These are phyloP conservation scores for Ciconia boyciana DNA, from an alignment of 2,113 vertebrate species.

Conservation along the genomic window DNA sequence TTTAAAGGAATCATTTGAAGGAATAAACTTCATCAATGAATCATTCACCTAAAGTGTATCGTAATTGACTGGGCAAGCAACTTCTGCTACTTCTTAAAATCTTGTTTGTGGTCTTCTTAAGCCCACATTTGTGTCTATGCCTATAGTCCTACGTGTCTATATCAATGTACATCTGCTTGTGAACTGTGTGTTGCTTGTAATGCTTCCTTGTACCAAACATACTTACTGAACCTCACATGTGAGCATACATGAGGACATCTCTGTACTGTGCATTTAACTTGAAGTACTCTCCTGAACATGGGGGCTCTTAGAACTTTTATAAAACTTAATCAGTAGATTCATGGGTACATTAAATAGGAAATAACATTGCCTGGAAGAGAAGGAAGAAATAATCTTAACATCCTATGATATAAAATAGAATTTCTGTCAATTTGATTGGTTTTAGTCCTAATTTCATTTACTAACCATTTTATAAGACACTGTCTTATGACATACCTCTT, in stretches of 20 bases:
- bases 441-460: slow-evolving; percentile 44
- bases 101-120: not conserved
- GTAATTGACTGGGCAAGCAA: not conserved
- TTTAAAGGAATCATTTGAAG: not conserved
- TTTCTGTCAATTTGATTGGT: slow-evolving; percentile 50
- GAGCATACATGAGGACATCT: fast-evolving
- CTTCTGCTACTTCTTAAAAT: not conserved
- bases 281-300: not conserved
- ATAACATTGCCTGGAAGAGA: slow-evolving; percentile 22
- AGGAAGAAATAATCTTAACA: slow-evolving; percentile 38
- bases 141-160: fast-evolving
- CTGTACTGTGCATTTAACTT: not conserved
- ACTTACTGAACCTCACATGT: not conserved
- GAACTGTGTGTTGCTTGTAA: not conserved
- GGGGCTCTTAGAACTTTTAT: not conserved
- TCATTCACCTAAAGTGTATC: not conserved
- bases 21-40: not conserved
- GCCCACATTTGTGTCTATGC: not conserved
- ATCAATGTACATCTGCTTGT: not conserved
- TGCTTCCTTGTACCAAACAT: not conserved
- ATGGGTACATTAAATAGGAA: slow-evolving; percentile 29
- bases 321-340: not conserved
- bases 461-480: slow-evolving; percentile 14
- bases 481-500: slow-evolving; percentile 14
- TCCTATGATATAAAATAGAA: slow-evolving; percentile 38